Conservation (phyloP, 2,888 invertebrate species). For the Drosophila robusta region DNA sequence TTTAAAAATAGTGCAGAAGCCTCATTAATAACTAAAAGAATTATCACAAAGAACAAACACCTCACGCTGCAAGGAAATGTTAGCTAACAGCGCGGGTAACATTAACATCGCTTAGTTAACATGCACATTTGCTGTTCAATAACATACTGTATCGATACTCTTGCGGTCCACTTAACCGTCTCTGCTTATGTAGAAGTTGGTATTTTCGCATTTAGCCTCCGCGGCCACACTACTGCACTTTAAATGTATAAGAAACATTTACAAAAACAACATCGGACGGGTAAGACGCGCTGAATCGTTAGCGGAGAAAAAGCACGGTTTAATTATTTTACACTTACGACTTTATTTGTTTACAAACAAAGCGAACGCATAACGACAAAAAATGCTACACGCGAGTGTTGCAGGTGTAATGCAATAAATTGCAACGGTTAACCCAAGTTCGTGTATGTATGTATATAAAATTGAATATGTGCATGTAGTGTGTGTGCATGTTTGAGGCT, state of each 20-base stretch:
- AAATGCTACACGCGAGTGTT: constrained; percentile 42
- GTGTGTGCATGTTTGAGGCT: constrained; percentile 22
- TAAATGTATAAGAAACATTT: constrained; percentile 45
- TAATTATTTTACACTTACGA: constrained; percentile 62
- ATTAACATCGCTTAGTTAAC: constrained; percentile 14
- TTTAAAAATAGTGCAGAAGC: too few relatives aligned
- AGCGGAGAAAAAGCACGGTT: constrained; percentile 46
- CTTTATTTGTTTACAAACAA: constrained; percentile 64
- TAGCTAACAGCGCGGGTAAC: neutral
- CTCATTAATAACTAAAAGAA: too few relatives aligned
- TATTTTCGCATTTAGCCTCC: constrained; percentile 14
- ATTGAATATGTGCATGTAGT: constrained; percentile 26
- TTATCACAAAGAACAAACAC: too few relatives aligned
- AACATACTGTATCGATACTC: constrained; percentile 23
- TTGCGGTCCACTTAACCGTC: constrained; percentile 1
- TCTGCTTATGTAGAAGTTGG: constrained; percentile 13
- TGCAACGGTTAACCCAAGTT: constrained; percentile 42
- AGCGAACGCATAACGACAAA: constrained; percentile 21
- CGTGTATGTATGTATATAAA: constrained; percentile 35
- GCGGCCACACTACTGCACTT: constrained; percentile 38
- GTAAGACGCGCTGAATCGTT: constrained; percentile 53
- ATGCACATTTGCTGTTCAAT: neutral
- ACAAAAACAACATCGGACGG: constrained; percentile 61
- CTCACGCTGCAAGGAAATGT: neutral
- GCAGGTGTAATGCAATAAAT: constrained; percentile 52